These are phyloP conservation scores for Drosophila insularis DNA, from an alignment of 1,140 invertebrate genomes.

Conservation along the genomic window DNA sequence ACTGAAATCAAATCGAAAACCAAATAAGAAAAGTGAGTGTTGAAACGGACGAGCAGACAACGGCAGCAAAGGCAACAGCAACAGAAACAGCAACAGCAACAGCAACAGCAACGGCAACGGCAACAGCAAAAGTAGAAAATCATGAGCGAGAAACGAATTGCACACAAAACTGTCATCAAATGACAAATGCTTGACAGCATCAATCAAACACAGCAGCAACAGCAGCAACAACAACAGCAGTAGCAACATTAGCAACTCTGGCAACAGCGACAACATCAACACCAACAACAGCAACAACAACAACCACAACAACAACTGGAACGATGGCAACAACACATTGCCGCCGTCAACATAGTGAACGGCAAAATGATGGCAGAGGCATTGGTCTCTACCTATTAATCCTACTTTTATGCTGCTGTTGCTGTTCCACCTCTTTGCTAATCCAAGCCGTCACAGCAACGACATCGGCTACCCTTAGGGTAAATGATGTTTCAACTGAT, in stretches of 20 bases:
- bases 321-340: slow-evolving; percentile 52
- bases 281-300: neutral
- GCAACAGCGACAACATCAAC: neutral
- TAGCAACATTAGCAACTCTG: neutral
- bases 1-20: slow-evolving; percentile 35
- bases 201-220: slow-evolving; percentile 69
- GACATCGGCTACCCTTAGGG: slow-evolving; percentile 26
- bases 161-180: slow-evolving; percentile 82
- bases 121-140: slow-evolving; percentile 50
- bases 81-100: slow-evolving; percentile 31
- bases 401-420: slow-evolving; percentile 40
- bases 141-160: slow-evolving; percentile 81
- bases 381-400: slow-evolving; percentile 25
- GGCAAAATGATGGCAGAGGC: slow-evolving; percentile 45
- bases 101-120: slow-evolving; percentile 22
- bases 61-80: slow-evolving; percentile 10
- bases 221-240: slow-evolving; percentile 19
- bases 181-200: slow-evolving; percentile 82
- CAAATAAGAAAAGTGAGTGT: slow-evolving; percentile 40
- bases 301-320: slow-evolving; percentile 29
- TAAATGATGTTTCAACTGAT: slow-evolving; percentile 16
- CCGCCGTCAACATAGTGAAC: slow-evolving; percentile 50
- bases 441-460: slow-evolving; percentile 56
- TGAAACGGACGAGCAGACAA: slow-evolving; percentile 30
- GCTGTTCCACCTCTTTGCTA: slow-evolving; percentile 37